Evolutionary conservation across 2,797 vertebrate species (phyloP), one percentile per base, ranked within the genome.

Genomic region (Helostoma temminkii): DNA sequence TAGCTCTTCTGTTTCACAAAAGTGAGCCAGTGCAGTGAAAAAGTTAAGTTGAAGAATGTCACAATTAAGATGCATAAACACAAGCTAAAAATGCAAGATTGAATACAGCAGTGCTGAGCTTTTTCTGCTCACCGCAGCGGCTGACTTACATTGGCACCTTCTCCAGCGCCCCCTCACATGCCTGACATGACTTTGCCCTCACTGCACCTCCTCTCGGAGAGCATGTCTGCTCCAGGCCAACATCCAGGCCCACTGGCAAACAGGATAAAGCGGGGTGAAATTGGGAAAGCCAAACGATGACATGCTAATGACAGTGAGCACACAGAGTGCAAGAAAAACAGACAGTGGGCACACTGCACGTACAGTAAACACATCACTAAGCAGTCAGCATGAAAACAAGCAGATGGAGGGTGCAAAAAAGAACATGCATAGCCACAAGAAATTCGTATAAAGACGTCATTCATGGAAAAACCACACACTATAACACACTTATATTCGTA

Each of bases 81-180:
- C 21, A 45, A n/a, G 19, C 22, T 53, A 14, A 52, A 32, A 71
- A 76, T n/a, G 63, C 64, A 76, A 5, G 24, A 28, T 43, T 74
- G 65, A 26, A 54, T 48, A 22, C 22, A 71, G 74, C 60, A 26
- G 25, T 12, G 5, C 43, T 5, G 53, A 77, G 82, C 49, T 55
- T 68, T 52, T 43, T 50, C 65, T 81, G 80, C 82, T 80, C 75
- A 70, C 68, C 21, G 57, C 82, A 77, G 78, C 4, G 32, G 58
- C 71, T 85, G 82, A 89, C 82, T 84, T 70, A 80, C 66, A 63
- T 47, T 88, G 87, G 86, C 84, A 89, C 84, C 81, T 76, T 84
- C 78, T 74, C 64, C 72, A 68, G 71, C 55, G 6, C 86, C 89
- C 77, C 71, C 88, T 86, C 78, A 81, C 80, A 90, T 84, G 89